phyloP scores from a whole-genome alignment of 2,888 invertebrate genomes.

The Isoperla grammatica region DNA sequence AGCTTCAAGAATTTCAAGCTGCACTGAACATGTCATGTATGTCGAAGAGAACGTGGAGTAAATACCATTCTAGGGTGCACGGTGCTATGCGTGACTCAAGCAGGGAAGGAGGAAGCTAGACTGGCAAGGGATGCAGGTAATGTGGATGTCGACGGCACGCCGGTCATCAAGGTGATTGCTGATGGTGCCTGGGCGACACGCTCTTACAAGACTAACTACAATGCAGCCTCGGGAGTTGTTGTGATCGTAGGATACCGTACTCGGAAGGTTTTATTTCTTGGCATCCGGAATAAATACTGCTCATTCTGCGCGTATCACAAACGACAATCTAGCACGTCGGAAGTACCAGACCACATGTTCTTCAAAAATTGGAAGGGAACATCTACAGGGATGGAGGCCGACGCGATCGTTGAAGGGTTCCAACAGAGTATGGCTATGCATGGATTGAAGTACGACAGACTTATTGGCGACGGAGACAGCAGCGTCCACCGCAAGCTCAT shows the following conservation, averaged over 20 bases:
- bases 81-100: no score
- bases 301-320: constrained; percentile 16
- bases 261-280: constrained; percentile 19
- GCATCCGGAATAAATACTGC: constrained; percentile 22
- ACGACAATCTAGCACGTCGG: neutral
- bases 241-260: constrained; percentile 25
- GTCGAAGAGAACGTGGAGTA: no score
- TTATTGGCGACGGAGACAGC: constrained; percentile 20
- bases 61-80: no score
- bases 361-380: constrained; percentile 8
- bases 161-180: constrained; percentile 34
- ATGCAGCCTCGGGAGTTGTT: constrained; percentile 28
- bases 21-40: no score
- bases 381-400: constrained; percentile 1
- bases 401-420: constrained; percentile 26
- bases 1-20: no score
- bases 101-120: constrained; percentile 21
- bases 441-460: constrained; percentile 19
- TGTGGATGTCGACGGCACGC: constrained; percentile 30
- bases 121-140: constrained; percentile 32
- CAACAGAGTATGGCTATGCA: constrained; percentile 23
- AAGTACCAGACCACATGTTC: neutral
- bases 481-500: constrained; percentile 19
- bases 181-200: constrained; percentile 36
- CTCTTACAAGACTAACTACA: constrained; percentile 32